Conservation (phyloP, 2,113 vertebrate species). For the Pardalotus punctatus region DNA sequence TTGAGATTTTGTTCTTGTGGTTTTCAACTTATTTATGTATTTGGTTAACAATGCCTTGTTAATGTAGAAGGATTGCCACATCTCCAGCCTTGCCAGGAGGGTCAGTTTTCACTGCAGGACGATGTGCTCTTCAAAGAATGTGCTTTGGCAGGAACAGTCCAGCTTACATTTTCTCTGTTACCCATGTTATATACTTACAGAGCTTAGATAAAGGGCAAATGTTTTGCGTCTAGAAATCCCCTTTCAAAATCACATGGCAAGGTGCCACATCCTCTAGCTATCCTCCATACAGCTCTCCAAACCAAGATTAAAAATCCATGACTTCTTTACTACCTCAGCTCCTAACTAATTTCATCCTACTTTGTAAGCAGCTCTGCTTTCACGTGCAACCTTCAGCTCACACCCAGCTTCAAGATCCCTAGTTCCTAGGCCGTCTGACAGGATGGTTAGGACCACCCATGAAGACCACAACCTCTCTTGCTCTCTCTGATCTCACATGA, state of each 20-base stretch:
- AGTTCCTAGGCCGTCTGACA: neutral
- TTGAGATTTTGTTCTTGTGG: conserved; percentile 6
- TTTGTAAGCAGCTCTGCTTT: rapidly evolving
- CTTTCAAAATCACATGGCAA: neutral
- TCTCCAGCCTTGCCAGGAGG: neutral
- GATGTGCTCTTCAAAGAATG: neutral
- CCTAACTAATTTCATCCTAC: neutral
- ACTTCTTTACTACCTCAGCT: neutral
- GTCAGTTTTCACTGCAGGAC: neutral
- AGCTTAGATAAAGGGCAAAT: neutral
- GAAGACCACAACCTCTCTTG: neutral
- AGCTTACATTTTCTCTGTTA: neutral
- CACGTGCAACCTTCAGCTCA: neutral
- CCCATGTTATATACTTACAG: neutral
- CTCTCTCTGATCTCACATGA: neutral
- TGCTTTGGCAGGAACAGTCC: neutral
- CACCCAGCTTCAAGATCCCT: neutral
- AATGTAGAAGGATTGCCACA: neutral
- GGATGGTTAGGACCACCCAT: neutral
- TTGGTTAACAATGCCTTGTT: conserved; percentile 1
- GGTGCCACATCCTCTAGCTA: neutral
- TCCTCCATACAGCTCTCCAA: neutral
- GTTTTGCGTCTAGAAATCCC: neutral
- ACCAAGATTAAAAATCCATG: neutral
- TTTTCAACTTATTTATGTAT: conserved; percentile 2